A percentile compares a stretch with the other conserved stretches of the same genome.
Evolutionary conservation across 1,140 invertebrate genomes (phyloP).

Genomic region (Drosophila suzukii): DNA sequence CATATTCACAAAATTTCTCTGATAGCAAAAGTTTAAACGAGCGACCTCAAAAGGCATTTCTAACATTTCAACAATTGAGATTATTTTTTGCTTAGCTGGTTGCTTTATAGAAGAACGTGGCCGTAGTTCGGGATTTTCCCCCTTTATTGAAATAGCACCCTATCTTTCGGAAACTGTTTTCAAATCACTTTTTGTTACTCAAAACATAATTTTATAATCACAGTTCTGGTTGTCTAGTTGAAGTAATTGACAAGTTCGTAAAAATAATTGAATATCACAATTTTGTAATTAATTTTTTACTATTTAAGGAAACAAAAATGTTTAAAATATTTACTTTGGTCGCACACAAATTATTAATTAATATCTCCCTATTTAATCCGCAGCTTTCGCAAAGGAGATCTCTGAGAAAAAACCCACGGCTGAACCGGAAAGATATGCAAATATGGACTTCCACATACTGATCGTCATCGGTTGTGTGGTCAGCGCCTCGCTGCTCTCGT

Average conservation of each 20-base stretch:
- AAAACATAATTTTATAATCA: no score
- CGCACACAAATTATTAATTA: not conserved
- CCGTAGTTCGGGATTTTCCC: not conserved
- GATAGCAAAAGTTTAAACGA: conserved; percentile 5
- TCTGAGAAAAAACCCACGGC: conserved; percentile 20
- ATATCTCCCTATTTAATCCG: conserved; percentile 1
- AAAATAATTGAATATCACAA: no score
- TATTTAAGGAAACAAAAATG: no score
- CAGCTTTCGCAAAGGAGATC: conserved; percentile 39
- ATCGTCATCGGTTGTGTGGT: conserved; percentile 82
- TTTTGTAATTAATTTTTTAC: no score
- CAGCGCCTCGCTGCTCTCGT: conserved; percentile 77
- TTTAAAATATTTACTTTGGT: no score
- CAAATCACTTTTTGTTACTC: not conserved
- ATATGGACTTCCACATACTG: conserved; percentile 84
- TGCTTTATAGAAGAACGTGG: not conserved
- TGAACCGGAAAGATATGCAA: conserved; percentile 76
- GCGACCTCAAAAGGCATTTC: not conserved
- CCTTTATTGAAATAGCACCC: not conserved
- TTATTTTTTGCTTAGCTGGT: conserved; percentile 4
- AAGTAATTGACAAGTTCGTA: no score
- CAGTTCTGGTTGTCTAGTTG: no score
- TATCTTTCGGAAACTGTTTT: not conserved
- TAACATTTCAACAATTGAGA: conserved; percentile 10
- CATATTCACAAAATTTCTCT: not conserved